Conservation (phyloP, 2,888 invertebrate species). For the Hecatera dysodea region DNA sequence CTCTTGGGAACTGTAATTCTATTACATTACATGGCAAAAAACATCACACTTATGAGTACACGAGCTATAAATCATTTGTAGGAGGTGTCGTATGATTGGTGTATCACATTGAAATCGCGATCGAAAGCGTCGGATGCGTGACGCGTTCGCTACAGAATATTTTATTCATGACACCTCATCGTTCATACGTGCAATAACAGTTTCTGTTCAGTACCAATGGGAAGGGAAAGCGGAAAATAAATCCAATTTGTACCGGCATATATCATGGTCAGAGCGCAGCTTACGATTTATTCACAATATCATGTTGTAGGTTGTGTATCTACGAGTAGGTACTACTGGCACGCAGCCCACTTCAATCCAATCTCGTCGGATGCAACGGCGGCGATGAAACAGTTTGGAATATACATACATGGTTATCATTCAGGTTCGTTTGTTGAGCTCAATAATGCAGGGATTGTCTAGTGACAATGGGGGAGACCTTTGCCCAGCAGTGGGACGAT, state of each 20-base stretch:
- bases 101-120: conserved; percentile 77
- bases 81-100: conserved; percentile 71
- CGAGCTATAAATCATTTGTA: conserved; percentile 63
- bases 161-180: conserved; percentile 87
- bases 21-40: conserved; percentile 30
- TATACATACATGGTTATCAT: conserved; percentile 57
- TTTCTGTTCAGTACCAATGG: conserved; percentile 84
- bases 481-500: too few species aligned
- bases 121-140: conserved; percentile 77
- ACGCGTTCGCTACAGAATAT: conserved; percentile 82
- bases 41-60: conserved; percentile 44
- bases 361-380: conserved; percentile 72
- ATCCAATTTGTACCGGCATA: conserved; percentile 89
- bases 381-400: conserved; percentile 69
- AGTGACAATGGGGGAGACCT: too few species aligned
- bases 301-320: conserved; percentile 57
- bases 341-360: conserved; percentile 78
- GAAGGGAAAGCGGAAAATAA: conserved; percentile 86
- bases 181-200: conserved; percentile 88
- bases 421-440: conserved; percentile 27
- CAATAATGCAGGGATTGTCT: background rate
- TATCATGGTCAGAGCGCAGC: conserved; percentile 86
- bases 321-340: conserved; percentile 68
- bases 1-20: conserved; percentile 38
- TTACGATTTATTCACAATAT: conserved; percentile 87